phyloP scores from a whole-genome alignment of 2,113 vertebrate species.

The Cochlearius cochlearius region DNA sequence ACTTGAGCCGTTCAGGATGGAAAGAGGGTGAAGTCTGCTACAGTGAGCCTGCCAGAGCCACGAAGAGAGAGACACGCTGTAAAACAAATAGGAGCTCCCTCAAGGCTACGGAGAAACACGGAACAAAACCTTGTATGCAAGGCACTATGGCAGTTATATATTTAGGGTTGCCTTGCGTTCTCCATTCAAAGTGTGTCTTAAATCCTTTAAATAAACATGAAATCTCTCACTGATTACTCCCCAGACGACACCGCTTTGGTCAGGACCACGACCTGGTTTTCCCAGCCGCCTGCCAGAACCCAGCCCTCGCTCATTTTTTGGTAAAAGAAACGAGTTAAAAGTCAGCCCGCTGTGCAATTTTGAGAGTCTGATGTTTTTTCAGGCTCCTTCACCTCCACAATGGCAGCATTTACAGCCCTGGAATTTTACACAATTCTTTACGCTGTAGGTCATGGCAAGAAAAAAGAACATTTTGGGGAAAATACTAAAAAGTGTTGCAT shows the following conservation, averaged over 20 bases:
- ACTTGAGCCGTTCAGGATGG: not conserved
- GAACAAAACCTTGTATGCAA: not conserved
- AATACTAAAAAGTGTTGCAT: not conserved
- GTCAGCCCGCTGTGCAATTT: not conserved
- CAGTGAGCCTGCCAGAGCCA: not conserved
- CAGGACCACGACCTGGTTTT: not conserved
- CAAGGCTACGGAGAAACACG: not conserved
- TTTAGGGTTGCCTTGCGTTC: not conserved
- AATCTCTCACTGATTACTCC: conserved; percentile 7
- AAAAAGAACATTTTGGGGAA: not conserved
- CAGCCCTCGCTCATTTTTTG: not conserved
- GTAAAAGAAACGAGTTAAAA: not conserved
- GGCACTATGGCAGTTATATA: not conserved
- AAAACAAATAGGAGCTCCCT: not conserved
- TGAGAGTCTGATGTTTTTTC: not conserved
- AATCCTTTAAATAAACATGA: conserved; percentile 25
- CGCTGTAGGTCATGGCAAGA: not conserved
- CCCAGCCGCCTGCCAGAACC: not conserved
- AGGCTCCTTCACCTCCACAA: not conserved
- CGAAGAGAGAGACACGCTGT: not conserved
- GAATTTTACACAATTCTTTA: conserved; percentile 38
- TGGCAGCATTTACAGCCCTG: not conserved
- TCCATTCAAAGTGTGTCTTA: not conserved
- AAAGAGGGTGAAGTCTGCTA: not conserved
- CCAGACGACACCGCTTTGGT: not conserved